These are phyloP conservation scores for Vulpes vulpes DNA, from an alignment of 2,113 vertebrate genomes.

Conservation along the genomic window DNA sequence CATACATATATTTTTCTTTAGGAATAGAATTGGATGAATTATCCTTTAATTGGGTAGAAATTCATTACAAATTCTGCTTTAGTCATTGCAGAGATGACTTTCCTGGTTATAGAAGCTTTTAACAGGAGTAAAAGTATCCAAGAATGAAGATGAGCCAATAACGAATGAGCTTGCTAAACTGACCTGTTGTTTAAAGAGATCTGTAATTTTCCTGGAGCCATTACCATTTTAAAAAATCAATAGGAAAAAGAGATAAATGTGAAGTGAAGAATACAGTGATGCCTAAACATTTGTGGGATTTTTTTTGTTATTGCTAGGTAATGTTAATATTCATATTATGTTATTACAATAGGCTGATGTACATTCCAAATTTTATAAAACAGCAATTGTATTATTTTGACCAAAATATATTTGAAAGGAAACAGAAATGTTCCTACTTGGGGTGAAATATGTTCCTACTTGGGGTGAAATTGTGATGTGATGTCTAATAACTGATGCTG, in stretches of 20 bases:
- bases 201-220: constrained; percentile 9
- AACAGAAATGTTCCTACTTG: background rate
- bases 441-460: background rate
- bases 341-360: background rate
- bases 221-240: background rate
- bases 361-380: constrained; percentile 11
- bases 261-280: background rate
- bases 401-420: background rate
- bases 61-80: background rate
- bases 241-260: background rate
- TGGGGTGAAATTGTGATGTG: background rate
- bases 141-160: constrained; percentile 31
- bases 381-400: background rate
- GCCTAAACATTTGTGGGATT: background rate
- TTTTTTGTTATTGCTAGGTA: background rate
- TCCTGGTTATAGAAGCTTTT: constrained; percentile 41
- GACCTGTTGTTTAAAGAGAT: background rate
- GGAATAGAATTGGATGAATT: background rate
- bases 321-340: constrained; percentile 4
- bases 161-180: background rate
- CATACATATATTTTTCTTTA: background rate
- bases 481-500: background rate
- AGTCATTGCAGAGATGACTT: constrained; percentile 20
- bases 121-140: background rate
- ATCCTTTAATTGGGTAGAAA: background rate